These are phyloP conservation scores for Nothoprocta perdicaria DNA, from an alignment of 2,113 vertebrate genomes.

Conservation along the genomic window DNA sequence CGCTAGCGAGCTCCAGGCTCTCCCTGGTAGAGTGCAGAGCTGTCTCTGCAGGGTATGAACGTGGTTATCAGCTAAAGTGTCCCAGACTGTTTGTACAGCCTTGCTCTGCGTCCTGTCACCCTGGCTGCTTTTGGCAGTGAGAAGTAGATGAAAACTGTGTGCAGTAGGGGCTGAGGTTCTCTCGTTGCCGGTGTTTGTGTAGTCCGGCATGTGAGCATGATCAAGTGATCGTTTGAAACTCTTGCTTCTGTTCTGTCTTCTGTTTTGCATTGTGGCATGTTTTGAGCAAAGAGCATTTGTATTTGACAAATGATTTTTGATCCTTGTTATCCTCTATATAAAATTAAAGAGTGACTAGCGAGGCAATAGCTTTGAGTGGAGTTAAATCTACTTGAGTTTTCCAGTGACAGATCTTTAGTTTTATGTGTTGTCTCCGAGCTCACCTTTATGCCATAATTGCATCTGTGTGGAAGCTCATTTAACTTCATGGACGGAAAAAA, in stretches of 20 bases:
- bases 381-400: neutral
- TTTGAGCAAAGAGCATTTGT: neutral
- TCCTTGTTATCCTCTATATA: neutral
- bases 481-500: neutral
- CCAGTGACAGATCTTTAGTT: neutral
- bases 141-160: neutral
- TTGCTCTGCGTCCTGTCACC: neutral
- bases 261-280: neutral
- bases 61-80: neutral
- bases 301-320: neutral
- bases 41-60: neutral
- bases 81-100: neutral
- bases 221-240: neutral
- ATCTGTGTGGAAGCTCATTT: neutral
- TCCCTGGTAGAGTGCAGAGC: neutral
- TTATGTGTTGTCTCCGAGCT: neutral
- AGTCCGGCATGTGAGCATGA: neutral
- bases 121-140: fast-evolving
- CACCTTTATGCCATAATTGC: neutral
- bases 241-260: neutral
- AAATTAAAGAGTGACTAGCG: neutral
- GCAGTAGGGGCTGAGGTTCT: neutral
- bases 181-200: neutral
- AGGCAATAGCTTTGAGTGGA: neutral
- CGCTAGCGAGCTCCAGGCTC: neutral